Evolutionary conservation across 2,797 vertebrate species (phyloP), one percentile per base, ranked within the genome.

Genomic region (Sebastes taczanowskii): DNA sequence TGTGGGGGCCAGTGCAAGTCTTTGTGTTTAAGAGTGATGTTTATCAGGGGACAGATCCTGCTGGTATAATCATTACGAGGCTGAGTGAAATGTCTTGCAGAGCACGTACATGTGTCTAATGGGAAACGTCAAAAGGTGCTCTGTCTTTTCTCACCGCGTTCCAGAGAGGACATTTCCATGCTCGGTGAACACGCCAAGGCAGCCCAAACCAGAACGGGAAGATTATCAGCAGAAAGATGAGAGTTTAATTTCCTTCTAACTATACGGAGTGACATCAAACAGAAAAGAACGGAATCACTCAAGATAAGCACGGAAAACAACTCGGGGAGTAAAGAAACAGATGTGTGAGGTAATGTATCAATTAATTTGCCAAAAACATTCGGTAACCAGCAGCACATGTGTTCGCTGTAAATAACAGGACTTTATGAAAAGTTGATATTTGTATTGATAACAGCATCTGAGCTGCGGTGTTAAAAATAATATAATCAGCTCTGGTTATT

Each of bases 51-150:
- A 94, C 87, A 91, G 90, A 94, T 89, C 83, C 86, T 81, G 86
- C 92, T 92, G 93, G 81, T 93, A 88, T 85, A 92, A 90, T 90
- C 93, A 94, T 95, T 91, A 95, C 9, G 55, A 88, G 87, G 76
- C 82, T 74, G 87, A 89, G 81, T 79, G 80, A 89, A 93, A 93
- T 80, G 89, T 92, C 84, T 91, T 27, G 65, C 82, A 82, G 85
- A 94, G 92, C 93, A 94, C 90, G 90, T 91, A 90, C 82, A 77
- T 79, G 69, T 75, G 89, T 94, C 86, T 87, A 81, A 91, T 88
- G 90, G 90, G 87, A 87, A 87, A 91, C 70, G 88, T 90, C 91
- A 93, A 86, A 72, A 90, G 87, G 85, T 83, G 89, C 83, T 90
- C 94, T 91, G 92, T 88, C 90, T 93, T 90, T 89, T 86, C 88